phyloP scores from a whole-genome alignment of 2,888 invertebrate genomes.

The Poecilus cupreus region DNA sequence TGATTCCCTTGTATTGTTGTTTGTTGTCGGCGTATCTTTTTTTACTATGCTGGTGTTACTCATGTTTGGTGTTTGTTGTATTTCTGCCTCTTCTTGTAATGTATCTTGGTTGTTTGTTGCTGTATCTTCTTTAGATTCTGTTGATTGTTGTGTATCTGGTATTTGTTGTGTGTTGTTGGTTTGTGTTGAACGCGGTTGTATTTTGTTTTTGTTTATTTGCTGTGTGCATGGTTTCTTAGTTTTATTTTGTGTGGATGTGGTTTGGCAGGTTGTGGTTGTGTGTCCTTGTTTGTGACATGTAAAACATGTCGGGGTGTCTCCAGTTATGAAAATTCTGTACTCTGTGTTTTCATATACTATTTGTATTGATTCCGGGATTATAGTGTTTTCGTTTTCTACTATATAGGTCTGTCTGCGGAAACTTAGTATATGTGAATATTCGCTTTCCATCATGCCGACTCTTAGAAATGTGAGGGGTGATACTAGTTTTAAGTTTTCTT shows the following conservation, averaged over 20 bases:
- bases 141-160: too few species aligned
- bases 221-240: background rate
- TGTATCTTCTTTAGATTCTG: too few species aligned
- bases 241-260: background rate
- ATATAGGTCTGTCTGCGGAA: slow-evolving; percentile 1
- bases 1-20: too few species aligned
- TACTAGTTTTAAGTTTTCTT: background rate
- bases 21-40: too few species aligned
- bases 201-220: background rate
- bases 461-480: background rate
- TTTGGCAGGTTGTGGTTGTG: background rate
- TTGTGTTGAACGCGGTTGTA: too few species aligned
- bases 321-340: slow-evolving; percentile 20
- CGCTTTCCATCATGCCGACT: background rate
- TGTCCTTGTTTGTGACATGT: slow-evolving; percentile 1
- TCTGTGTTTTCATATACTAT: slow-evolving; percentile 24
- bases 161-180: too few species aligned
- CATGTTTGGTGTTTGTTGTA: too few species aligned
- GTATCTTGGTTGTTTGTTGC: too few species aligned
- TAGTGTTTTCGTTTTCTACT: background rate
- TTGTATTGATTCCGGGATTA: background rate
- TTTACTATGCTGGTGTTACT: too few species aligned
- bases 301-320: background rate
- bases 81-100: too few species aligned
- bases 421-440: slow-evolving; percentile 1